A percentile compares a stretch with the other conserved stretches of the same genome.
These are phyloP conservation scores for Solea solea DNA, from an alignment of 2,113 vertebrate species.

Conservation along the genomic window DNA sequence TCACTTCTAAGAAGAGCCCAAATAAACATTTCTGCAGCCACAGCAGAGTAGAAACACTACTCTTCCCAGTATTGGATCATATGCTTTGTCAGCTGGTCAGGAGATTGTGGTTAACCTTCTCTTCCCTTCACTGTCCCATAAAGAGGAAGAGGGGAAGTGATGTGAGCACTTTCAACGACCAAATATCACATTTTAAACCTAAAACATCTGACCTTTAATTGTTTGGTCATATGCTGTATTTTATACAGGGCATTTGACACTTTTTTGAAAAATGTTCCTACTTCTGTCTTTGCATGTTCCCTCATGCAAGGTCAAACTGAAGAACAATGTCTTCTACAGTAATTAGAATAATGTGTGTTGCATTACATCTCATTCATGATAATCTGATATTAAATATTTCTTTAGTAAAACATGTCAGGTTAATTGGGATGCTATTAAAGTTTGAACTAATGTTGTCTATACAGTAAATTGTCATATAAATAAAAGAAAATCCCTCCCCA, in stretches of 20 bases:
- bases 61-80: background rate
- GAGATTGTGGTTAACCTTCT: conserved; percentile 25
- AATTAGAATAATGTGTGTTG: background rate
- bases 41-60: background rate
- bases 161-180: background rate
- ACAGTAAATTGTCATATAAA: too few species aligned
- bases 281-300: background rate
- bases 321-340: background rate
- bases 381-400: too few species aligned
- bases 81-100: conserved; percentile 7
- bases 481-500: too few species aligned
- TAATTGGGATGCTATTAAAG: too few species aligned
- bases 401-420: too few species aligned
- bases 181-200: background rate
- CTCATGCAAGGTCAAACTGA: background rate
- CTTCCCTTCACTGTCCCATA: conserved; percentile 48
- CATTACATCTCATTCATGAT: background rate
- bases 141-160: conserved; percentile 57
- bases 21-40: conserved; percentile 7
- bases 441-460: too few species aligned
- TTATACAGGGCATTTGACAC: background rate
- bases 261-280: conserved; percentile 27
- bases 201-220: conserved; percentile 15
- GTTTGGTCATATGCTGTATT: background rate
- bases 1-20: conserved; percentile 54